Base-by-base conservation (phyloP, 2,888 invertebrate species). In the Chrysolina oricalcia region DNA sequence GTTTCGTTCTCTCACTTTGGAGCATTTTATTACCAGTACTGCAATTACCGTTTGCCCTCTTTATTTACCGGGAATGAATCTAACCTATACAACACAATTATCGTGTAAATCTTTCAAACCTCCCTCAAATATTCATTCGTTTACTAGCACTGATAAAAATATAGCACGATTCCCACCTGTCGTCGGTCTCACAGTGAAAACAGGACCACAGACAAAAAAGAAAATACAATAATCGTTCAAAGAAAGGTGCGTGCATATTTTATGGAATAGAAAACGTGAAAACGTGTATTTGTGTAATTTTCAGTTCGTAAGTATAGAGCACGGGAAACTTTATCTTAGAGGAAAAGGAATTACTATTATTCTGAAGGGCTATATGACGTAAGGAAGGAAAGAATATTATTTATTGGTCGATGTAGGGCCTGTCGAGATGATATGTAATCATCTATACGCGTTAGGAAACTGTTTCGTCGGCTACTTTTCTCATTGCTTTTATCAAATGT, bases 211-310 rank as follows among this genome's bases (percentile, higher is more conserved):
- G 71, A 70, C 46, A 35, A 46, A 27, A 43, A 73, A 46, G 46
- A 65, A 70, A 83, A 81, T 80, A 82, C 79, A 81, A 82, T 83
- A 84, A 83, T 83, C 81, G 75, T 74, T 56, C 21, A 77, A 72
- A 72, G 78, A 77, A 80, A 82, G 83, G 86, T 87, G 86, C 86
- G 86, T 86, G 86, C 85, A 85, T 86, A 86, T 83, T 86, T 85
- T 81, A 86, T 79, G 66, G 65, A 70, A 72, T 69, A 63, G 73
- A 72, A 75, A 78, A 74, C 74, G 73, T 62, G 75, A 65, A 83
- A 82, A 82, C 83, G 83, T 85, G 85, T 85, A 84, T 86, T 87
- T 86, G 85, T 85, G 83, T 87, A 86, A 87, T 86, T 87, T 87
- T 81, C 83, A 82, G 83, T 82, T 83, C 84, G 84, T 85, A 87